Evolutionary conservation across 2,888 invertebrate species (phyloP).

Genomic region (Sarcophaga variegata): DNA sequence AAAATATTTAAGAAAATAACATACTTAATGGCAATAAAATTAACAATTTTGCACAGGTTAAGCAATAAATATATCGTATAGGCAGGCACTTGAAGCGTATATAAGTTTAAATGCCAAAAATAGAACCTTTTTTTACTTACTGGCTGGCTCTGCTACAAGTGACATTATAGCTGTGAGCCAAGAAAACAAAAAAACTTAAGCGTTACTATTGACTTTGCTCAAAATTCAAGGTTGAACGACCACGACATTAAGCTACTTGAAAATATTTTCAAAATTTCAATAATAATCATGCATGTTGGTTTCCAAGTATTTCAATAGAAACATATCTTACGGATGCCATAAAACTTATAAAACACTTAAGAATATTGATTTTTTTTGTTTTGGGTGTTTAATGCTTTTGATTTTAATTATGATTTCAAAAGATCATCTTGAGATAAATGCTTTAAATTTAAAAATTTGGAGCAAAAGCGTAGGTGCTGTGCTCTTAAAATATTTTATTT

Average conservation of each 20-base stretch:
- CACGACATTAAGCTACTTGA: slow-evolving; percentile 16
- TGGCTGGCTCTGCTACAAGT: slow-evolving; percentile 7
- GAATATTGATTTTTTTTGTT: slow-evolving; percentile 14
- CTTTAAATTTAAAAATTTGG: slow-evolving; percentile 14
- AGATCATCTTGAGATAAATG: slow-evolving; percentile 10
- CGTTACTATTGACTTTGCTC: slow-evolving; percentile 62
- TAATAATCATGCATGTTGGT: no score
- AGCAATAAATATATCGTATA: background rate
- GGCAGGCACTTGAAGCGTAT: background rate
- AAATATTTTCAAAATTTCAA: background rate
- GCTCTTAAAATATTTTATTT: background rate
- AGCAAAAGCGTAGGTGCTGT: slow-evolving; percentile 40
- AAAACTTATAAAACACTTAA: background rate
- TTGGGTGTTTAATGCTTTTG: background rate
- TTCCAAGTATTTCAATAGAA: no score
- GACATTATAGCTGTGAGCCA: slow-evolving; percentile 19
- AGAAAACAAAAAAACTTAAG: slow-evolving; percentile 1
- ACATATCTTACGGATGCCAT: no score
- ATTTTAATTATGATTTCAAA: slow-evolving; percentile 6
- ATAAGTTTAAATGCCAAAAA: slow-evolving; percentile 40
- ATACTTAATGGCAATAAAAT: slow-evolving; percentile 15
- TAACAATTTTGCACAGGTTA: background rate
- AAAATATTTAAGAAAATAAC: slow-evolving; percentile 17
- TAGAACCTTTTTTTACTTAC: slow-evolving; percentile 43
- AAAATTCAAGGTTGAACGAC: slow-evolving; percentile 52